A percentile compares a stretch with the other conserved stretches of the same genome.
These are phyloP conservation scores for Acanthochromis polyacanthus DNA, from an alignment of 2,113 vertebrate genomes.

Conservation along the genomic window DNA sequence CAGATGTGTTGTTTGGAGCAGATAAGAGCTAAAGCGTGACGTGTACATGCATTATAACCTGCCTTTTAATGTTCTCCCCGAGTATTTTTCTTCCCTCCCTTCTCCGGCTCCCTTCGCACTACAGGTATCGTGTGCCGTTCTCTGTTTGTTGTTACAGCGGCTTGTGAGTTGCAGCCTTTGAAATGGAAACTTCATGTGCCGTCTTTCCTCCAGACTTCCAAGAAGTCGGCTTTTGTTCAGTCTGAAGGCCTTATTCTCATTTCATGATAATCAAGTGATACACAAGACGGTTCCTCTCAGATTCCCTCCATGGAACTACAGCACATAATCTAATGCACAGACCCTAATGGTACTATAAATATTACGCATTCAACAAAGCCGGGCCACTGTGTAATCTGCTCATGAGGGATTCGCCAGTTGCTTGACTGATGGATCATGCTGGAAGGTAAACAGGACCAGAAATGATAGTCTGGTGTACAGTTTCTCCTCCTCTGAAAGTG, in stretches of 20 bases:
- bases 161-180: constrained; percentile 62
- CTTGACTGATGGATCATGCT: constrained; percentile 74
- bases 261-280: constrained; percentile 78
- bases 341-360: constrained; percentile 73
- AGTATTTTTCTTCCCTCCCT: constrained; percentile 19
- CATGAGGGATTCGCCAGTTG: constrained; percentile 70
- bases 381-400: constrained; percentile 69
- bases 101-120: constrained; percentile 38
- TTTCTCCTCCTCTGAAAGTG: constrained; percentile 57
- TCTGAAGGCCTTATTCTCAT: constrained; percentile 54
- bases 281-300: constrained; percentile 60
- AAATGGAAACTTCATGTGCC: constrained; percentile 70
- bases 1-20: constrained; percentile 79
- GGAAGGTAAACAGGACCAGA: constrained; percentile 73
- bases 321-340: constrained; percentile 66
- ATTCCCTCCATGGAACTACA: constrained; percentile 52
- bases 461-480: constrained; percentile 59
- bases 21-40: constrained; percentile 79
- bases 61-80: constrained; percentile 63
- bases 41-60: constrained; percentile 70
- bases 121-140: constrained; percentile 43
- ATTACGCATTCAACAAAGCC: constrained; percentile 64
- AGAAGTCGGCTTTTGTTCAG: constrained; percentile 58
- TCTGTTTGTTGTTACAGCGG: constrained; percentile 52
- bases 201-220: constrained; percentile 58